Conservation (phyloP, 2,888 invertebrate species). For the Acrobasis consociella region DNA sequence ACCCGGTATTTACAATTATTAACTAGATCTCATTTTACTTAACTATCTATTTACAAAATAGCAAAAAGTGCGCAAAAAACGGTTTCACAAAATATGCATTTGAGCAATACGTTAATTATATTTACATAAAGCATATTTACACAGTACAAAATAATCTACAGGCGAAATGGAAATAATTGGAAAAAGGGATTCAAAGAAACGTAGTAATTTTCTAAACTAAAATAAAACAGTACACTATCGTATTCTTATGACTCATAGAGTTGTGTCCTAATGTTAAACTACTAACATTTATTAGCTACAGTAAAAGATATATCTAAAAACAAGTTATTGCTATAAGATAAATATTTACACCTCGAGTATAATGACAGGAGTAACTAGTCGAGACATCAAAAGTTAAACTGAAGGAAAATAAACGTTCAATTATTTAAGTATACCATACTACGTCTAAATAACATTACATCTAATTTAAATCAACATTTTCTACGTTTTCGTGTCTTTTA, state of each 20-base stretch:
- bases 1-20: conserved; percentile 54
- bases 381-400: conserved; percentile 65
- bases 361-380: conserved; percentile 41
- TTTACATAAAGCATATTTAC: conserved; percentile 75
- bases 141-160: conserved; percentile 43
- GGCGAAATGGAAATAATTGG: conserved; percentile 16
- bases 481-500: conserved; percentile 55
- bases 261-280: conserved; percentile 31
- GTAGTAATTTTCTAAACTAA: conserved; percentile 18
- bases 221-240: conserved; percentile 8
- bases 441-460: conserved; percentile 35
- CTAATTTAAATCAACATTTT: conserved; percentile 51
- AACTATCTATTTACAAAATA: conserved; percentile 70
- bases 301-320: conserved; percentile 50
- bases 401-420: conserved; percentile 48
- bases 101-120: conserved; percentile 80
- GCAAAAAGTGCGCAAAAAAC: conserved; percentile 82
- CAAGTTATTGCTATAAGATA: conserved; percentile 67
- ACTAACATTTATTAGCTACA: conserved; percentile 30
- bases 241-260: conserved; percentile 25
- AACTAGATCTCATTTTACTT: conserved; percentile 48
- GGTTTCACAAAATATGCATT: conserved; percentile 82
- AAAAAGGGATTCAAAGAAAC: conserved; percentile 25
- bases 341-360: conserved; percentile 59
- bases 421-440: conserved; percentile 36